Evolutionary conservation across 2,888 invertebrate genomes (phyloP).

Genomic region (Dorcus parallelipipedus): DNA sequence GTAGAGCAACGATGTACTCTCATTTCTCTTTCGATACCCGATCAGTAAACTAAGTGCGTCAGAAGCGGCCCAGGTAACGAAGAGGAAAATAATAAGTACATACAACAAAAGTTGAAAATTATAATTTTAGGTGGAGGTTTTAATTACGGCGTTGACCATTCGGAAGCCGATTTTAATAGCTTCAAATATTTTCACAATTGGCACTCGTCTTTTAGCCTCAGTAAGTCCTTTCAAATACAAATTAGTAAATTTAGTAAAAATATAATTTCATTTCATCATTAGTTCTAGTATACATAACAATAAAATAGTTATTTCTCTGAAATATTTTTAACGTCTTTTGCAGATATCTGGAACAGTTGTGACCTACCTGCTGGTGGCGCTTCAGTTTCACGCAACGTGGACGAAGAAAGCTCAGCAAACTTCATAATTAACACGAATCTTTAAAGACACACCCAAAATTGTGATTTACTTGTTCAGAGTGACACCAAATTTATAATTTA

Average conservation of each 20-base stretch:
- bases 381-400: slow-evolving; percentile 8
- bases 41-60: slow-evolving; percentile 2
- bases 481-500: too few species aligned
- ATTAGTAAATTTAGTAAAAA: not conserved
- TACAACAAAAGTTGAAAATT: not conserved
- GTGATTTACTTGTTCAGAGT: too few species aligned
- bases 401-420: not conserved
- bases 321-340: not conserved
- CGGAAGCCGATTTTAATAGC: slow-evolving; percentile 2
- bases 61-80: not conserved
- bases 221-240: not conserved
- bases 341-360: slow-evolving; percentile 9
- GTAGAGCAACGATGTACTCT: slow-evolving; percentile 4
- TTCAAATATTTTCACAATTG: slow-evolving; percentile 7
- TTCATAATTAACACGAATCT: too few species aligned
- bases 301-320: too few species aligned
- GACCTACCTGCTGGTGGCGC: slow-evolving; percentile 7
- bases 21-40: slow-evolving; percentile 6
- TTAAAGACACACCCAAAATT: too few species aligned
- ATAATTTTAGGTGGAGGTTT: not conserved
- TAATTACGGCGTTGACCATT: slow-evolving; percentile 4
- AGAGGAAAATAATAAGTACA: too few species aligned
- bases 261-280: too few species aligned
- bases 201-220: slow-evolving; percentile 3
- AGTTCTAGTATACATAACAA: too few species aligned